These are phyloP conservation scores for Channallabes apus DNA, from an alignment of 2,797 vertebrate species.

Conservation along the genomic window DNA sequence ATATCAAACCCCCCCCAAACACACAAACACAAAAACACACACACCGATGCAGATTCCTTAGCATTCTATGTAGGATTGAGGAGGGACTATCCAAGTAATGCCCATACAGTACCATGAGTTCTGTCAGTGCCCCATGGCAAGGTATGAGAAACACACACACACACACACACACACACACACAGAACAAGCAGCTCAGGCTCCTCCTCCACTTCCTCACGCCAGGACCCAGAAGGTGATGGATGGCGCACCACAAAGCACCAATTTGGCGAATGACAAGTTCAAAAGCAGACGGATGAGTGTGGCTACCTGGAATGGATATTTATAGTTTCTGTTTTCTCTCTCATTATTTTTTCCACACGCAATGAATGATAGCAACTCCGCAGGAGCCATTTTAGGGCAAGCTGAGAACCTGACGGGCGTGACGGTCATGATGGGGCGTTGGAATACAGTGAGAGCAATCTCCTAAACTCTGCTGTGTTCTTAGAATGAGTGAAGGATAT, in stretches of 20 bases:
- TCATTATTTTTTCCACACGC: conserved; percentile 29
- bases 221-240: conserved; percentile 55
- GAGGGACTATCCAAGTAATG: background rate
- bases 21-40: background rate
- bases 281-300: conserved; percentile 62
- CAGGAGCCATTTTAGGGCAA: conserved; percentile 41
- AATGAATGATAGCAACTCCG: conserved; percentile 42
- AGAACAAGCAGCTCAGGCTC: conserved; percentile 21
- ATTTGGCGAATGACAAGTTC: conserved; percentile 62
- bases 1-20: background rate
- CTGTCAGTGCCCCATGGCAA: no score
- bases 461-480: background rate
- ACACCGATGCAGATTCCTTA: background rate
- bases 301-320: conserved; percentile 52
- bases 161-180: conserved; percentile 17
- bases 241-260: conserved; percentile 52
- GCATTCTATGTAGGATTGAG: background rate
- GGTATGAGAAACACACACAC: background rate
- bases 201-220: conserved; percentile 32
- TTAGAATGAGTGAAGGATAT: background rate
- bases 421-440: conserved; percentile 23
- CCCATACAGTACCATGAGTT: background rate
- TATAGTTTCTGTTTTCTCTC: conserved; percentile 43
- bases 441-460: background rate
- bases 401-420: conserved; percentile 30